These are phyloP conservation scores for Xylota sylvarum DNA, from an alignment of 2,888 invertebrate species.

Conservation along the genomic window DNA sequence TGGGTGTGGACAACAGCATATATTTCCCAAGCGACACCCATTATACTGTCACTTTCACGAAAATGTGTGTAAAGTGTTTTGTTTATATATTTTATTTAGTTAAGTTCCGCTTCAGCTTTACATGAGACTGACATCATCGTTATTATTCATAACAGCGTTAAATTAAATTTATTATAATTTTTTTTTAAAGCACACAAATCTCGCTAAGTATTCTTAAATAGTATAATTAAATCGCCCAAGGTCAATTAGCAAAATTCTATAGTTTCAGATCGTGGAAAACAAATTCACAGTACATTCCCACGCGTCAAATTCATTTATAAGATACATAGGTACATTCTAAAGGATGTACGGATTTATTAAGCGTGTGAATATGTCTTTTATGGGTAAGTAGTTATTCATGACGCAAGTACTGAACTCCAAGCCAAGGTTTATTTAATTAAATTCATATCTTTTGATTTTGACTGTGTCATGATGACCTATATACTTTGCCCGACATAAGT, in stretches of 20 bases:
- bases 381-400: neutral
- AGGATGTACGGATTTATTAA: constrained; percentile 23
- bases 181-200: constrained; percentile 28
- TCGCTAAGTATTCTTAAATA: constrained; percentile 42
- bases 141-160: neutral
- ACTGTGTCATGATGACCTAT: too few species aligned
- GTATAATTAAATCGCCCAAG: constrained; percentile 44
- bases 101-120: neutral
- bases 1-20: constrained; percentile 47
- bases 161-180: constrained; percentile 15
- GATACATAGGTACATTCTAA: neutral
- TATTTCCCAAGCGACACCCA: constrained; percentile 46
- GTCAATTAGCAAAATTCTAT: constrained; percentile 45
- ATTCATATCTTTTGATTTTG: neutral
- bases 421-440: constrained; percentile 24
- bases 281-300: constrained; percentile 44
- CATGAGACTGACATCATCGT: constrained; percentile 46
- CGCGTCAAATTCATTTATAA: constrained; percentile 4
- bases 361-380: constrained; percentile 29
- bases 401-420: neutral
- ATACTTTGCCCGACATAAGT: neutral
- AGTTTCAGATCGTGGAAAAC: constrained; percentile 25
- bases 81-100: neutral
- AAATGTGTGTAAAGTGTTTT: constrained; percentile 33
- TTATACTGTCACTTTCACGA: constrained; percentile 57